Evolutionary conservation across 2,888 invertebrate genomes (phyloP), one percentile per base, ranked within the genome.

Genomic region (Yponomeuta cagnagella): DNA sequence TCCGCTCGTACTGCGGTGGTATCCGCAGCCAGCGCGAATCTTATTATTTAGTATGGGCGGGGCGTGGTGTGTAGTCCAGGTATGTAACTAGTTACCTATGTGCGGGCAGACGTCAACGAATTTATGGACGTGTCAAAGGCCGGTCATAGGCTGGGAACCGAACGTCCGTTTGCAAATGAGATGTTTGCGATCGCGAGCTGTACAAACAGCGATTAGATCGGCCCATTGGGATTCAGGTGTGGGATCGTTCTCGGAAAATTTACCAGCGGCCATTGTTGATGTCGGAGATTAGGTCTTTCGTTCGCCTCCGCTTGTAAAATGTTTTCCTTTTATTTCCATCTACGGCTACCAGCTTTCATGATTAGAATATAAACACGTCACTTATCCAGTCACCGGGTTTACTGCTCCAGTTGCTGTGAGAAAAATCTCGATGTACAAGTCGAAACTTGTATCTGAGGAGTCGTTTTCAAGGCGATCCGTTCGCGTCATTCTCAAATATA

Each of bases 41-140:
- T 81, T 79, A 83, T 88, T 87, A 87, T 87, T 89, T 87, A 86
- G 85, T 88, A 88, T 88, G 87, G 82, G 81, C 82, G 83, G 87
- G 82, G 81, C 82, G 83, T 81, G 80, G 84, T 82, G 78, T 77
- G 52, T 58, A 58, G 75, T 43, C 9, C 43, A 43, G 43, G 43
- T 43, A 43, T 43, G 43, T 43, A 43, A 43, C 43, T 43, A 43
- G 43, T 80, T 82, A 84, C 84, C 85, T 85, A 85, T 82, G 81
- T 84, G 82, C 80, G 75, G 81, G 79, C 78, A 76, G 80, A 82
- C 82, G 83, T 82, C 85, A 76, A 79, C 80, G 84, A 86, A 88
- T 86, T 86, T 85, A 86, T 86, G 74, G 77, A 82, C 81, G 79
- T 84, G 86, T 87, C 86, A 87, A 85, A 88, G 83, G 84, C 82